These are phyloP conservation scores for Conopomorpha cramerella DNA, from an alignment of 1,140 invertebrate genomes.

Conservation along the genomic window DNA sequence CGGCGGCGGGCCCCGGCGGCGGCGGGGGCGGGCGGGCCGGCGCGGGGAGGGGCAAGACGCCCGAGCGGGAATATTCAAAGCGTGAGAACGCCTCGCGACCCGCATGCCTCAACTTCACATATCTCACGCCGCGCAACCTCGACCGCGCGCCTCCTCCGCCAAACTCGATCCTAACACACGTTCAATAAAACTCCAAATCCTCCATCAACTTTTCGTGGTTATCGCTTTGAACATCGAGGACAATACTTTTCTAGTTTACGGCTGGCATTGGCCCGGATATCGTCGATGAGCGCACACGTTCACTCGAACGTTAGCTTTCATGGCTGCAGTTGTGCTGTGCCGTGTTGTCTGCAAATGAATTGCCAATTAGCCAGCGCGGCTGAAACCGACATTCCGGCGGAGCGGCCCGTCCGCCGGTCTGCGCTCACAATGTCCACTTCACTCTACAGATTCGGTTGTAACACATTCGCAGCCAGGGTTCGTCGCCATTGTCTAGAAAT, in stretches of 20 bases:
- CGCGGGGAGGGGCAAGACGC: constrained; percentile 14
- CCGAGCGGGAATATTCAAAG: constrained; percentile 56
- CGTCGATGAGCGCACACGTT: constrained; percentile 42
- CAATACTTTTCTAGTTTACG: constrained; percentile 58
- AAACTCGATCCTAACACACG: constrained; percentile 20
- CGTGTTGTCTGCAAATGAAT: no score
- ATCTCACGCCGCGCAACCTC: constrained; percentile 56
- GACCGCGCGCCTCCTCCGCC: constrained; percentile 7
- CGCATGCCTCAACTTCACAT: constrained; percentile 55
- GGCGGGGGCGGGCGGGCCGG: constrained; percentile 5
- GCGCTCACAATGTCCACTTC: no score
- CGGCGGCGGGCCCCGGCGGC: constrained; percentile 8
- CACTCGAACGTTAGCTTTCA: no score
- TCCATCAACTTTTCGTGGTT: constrained; percentile 21
- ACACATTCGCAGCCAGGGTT: no score
- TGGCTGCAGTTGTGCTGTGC: no score
- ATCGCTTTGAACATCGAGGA: constrained; percentile 55
- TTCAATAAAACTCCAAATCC: constrained; percentile 19
- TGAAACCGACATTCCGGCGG: no score
- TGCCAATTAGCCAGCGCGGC: no score
- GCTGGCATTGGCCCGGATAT: constrained; percentile 56
- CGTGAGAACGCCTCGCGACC: constrained; percentile 55
- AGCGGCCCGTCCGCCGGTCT: no score
- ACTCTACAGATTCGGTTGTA: no score
- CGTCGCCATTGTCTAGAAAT: no score